Percentiles rank a stretch among this genome's conserved stretches.
These are phyloP conservation scores for Rattus norvegicus DNA, from an alignment of 2,113 vertebrate species.

Conservation along the genomic window GRCr8 NC_086021.1:179362001-179362500, in stretches of 20 bases:
- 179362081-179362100: not conserved
- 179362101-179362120: not conserved
- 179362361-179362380: not conserved
- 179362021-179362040: not conserved
- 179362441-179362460: not conserved
- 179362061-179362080: too few relatives aligned
- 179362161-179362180: not conserved
- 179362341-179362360: not conserved
- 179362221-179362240: not conserved
- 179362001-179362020: not conserved
- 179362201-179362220: not conserved
- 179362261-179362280: not conserved
- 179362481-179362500: not conserved
- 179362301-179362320: not conserved
- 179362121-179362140: not conserved
- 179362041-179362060: not conserved
- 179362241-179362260: slow-evolving; percentile 13
- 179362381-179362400: not conserved
- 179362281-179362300: not conserved
- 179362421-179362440: not conserved
- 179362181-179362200: not conserved
- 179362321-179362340: not conserved
- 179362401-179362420: not conserved
- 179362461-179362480: slow-evolving; percentile 4
- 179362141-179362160: not conserved